A percentile compares a stretch with the other conserved stretches of the same genome.
phyloP scores from a whole-genome alignment of 1,140 invertebrate species.

The Pseudomyrmex pallidus region DNA sequence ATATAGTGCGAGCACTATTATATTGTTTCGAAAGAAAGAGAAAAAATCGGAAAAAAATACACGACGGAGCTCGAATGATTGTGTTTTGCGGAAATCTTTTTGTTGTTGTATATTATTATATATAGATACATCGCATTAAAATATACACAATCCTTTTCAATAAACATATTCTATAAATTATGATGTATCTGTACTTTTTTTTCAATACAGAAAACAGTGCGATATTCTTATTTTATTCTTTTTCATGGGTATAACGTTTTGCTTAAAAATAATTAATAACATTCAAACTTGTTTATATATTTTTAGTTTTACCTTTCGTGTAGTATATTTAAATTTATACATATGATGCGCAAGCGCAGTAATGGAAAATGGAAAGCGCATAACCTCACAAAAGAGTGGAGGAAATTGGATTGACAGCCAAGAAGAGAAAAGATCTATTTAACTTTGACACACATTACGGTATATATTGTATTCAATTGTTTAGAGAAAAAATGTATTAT shows the following conservation, averaged over 20 bases:
- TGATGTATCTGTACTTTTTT: neutral
- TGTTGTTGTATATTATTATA: conserved; percentile 71
- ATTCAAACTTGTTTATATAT: neutral
- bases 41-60: conserved; percentile 27
- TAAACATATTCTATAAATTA: conserved; percentile 76
- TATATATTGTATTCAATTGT: too few relatives aligned
- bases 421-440: too few relatives aligned
- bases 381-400: too few relatives aligned
- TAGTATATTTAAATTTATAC: too few relatives aligned
- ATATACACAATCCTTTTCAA: conserved; percentile 74
- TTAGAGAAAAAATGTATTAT: too few relatives aligned
- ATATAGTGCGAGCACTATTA: conserved; percentile 46
- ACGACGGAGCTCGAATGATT: conserved; percentile 64
- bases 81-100: conserved; percentile 71
- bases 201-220: neutral
- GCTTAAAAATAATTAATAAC: neutral
- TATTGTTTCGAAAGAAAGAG: conserved; percentile 27
- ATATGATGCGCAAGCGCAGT: too few relatives aligned
- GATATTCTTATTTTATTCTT: neutral
- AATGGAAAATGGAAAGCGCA: too few relatives aligned
- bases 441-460: too few relatives aligned
- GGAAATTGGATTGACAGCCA: too few relatives aligned
- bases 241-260: neutral
- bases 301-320: neutral
- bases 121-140: conserved; percentile 69